Evolutionary conservation across 2,888 invertebrate genomes (phyloP).

Genomic region (Smittia sp.): DNA sequence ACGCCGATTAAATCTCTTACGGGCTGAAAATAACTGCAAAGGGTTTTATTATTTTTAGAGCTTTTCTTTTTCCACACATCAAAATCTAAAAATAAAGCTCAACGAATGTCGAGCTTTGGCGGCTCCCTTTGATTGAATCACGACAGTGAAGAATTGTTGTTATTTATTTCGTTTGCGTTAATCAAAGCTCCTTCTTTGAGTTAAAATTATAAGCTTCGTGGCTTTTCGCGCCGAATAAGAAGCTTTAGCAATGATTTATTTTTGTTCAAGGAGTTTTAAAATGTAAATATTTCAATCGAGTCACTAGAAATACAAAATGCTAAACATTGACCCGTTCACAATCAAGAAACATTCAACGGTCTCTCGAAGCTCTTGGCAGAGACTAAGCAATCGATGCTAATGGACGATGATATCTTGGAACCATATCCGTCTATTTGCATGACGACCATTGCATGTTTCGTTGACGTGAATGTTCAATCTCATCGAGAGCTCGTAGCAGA

Average conservation of each 20-base stretch:
- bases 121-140: slow-evolving; percentile 1
- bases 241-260: slow-evolving; percentile 7
- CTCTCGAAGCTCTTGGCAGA: not conserved
- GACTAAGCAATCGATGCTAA: not conserved
- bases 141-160: not conserved
- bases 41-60: slow-evolving; percentile 19
- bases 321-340: not conserved
- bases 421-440: slow-evolving; percentile 26
- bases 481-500: not conserved
- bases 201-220: not conserved
- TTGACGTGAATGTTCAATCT: not conserved
- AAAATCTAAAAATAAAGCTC: slow-evolving; percentile 22
- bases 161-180: not conserved
- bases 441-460: not conserved
- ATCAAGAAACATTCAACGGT: slow-evolving; percentile 17
- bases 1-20: slow-evolving; percentile 31
- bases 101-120: not conserved
- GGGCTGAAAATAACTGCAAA: slow-evolving; percentile 5
- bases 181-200: not conserved
- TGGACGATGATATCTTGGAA: slow-evolving; percentile 25
- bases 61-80: not conserved
- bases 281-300: not conserved
- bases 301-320: slow-evolving; percentile 11
- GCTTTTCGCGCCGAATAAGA: not conserved
- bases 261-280: not conserved